phyloP scores from a whole-genome alignment of 2,797 vertebrate species.

The Enteromius paludinosus region DNA sequence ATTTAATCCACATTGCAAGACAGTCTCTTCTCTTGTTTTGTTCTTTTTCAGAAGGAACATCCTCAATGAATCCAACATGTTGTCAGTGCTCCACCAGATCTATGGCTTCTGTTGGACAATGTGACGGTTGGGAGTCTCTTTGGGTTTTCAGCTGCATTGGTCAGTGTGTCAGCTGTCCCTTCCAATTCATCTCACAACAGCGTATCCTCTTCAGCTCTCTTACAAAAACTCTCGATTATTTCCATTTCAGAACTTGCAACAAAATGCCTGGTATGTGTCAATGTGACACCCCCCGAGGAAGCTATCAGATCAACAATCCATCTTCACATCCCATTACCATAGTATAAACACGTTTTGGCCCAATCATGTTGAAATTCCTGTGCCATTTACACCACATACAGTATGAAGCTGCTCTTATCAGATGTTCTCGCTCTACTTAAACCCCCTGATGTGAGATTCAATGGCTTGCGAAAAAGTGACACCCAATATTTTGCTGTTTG shows the following conservation, averaged over 20 bases:
- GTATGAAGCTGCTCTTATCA: constrained; percentile 51
- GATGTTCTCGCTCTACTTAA: constrained; percentile 48
- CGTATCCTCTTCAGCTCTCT: constrained; percentile 58
- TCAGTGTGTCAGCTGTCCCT: constrained; percentile 61
- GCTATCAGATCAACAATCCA: constrained; percentile 54
- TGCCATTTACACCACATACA: constrained; percentile 38
- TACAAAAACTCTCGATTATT: constrained; percentile 54
- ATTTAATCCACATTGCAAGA: neutral
- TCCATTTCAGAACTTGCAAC: constrained; percentile 47
- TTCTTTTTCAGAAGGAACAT: constrained; percentile 15
- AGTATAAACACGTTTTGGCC: constrained; percentile 47
- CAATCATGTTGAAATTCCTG: constrained; percentile 46
- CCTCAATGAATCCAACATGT: constrained; percentile 13
- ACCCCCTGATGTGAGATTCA: constrained; percentile 29
- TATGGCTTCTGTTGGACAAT: constrained; percentile 15
- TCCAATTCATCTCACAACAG: constrained; percentile 52
- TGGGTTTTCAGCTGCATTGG: constrained; percentile 46
- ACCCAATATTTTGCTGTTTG: constrained; percentile 32
- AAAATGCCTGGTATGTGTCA: constrained; percentile 62
- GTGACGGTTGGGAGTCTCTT: constrained; percentile 23
- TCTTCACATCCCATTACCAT: constrained; percentile 44
- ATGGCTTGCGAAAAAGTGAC: constrained; percentile 49
- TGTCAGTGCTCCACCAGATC: constrained; percentile 34
- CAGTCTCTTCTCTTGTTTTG: neutral
- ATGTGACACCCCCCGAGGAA: constrained; percentile 58